Conservation (phyloP, 2,797 vertebrate species). For the Tapirus indicus region DNA sequence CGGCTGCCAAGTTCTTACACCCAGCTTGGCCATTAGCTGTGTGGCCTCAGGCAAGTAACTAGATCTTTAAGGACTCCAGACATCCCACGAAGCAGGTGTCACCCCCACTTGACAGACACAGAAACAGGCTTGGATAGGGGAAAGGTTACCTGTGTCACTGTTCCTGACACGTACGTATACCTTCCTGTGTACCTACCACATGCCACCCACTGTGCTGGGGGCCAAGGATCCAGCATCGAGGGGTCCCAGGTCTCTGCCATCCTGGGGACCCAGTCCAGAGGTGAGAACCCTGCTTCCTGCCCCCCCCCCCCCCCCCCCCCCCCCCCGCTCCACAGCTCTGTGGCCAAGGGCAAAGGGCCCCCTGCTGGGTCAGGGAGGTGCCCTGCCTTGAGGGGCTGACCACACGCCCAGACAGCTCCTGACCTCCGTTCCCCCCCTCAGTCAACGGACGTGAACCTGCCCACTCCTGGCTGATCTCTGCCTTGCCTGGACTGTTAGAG, state of each 20-base stretch:
- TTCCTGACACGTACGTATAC: too few relatives aligned
- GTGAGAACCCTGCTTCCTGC: neutral
- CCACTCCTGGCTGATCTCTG: neutral
- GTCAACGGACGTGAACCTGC: neutral
- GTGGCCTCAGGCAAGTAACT: neutral
- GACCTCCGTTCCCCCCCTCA: neutral
- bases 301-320: fast-evolving
- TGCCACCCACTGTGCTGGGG: neutral
- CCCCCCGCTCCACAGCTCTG: too few relatives aligned
- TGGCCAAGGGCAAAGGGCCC: neutral
- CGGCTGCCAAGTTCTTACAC: neutral
- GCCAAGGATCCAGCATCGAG: neutral
- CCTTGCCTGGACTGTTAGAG: fast-evolving
- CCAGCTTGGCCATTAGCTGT: too few relatives aligned
- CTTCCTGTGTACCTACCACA: fast-evolving
- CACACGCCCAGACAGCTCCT: too few relatives aligned
- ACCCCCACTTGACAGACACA: neutral
- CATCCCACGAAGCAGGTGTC: neutral
- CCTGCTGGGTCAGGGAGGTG: too few relatives aligned
- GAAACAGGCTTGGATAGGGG: neutral
- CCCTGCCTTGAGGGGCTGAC: neutral
- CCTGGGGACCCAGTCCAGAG: neutral
- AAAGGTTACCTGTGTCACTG: too few relatives aligned
- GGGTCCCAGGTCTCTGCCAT: neutral
- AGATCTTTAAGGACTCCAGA: fast-evolving